Evolutionary conservation across 2,888 invertebrate genomes (phyloP), one percentile per base, ranked within the genome.

Genomic region (Ferdinandea cuprea): DNA sequence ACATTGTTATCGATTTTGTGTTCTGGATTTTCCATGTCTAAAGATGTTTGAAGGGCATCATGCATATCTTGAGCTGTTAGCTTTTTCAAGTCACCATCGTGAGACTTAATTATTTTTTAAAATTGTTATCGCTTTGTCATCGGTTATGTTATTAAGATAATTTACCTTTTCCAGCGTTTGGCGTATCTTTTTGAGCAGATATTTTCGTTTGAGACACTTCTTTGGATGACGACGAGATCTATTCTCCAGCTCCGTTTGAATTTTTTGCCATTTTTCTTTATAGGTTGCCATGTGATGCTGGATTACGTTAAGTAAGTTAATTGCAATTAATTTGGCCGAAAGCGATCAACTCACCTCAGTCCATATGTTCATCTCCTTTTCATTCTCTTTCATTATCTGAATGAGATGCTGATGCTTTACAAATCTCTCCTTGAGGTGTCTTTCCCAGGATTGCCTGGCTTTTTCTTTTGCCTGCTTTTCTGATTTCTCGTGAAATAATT

Each of bases 361-460:
- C 59, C 88, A 89, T 3, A 74, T 35, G 2, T 79, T 80, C 2
- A 86, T 87, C 6, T 86, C 2, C 58, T 56, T 0, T 79, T 85
- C 56, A 85, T 84, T 25, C 86, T 87, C 3, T 71, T 19, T 0
- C 87, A 52, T 4, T 87, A 72, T 2, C 8, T 50, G 3, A 3
- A 87, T 85, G 0, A 89, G 86, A 13, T 86, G 84, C 0, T 78
- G 71, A 74, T 90, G 89, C 44, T 88, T 86, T 0, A 84, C 78
- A 37, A 89, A 88, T 19, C 90, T 88, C 30, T 89, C 88, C 3
- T 87, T 69, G 0, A 90, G 80, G 6, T 91, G 88, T 59, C 87
- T 88, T 8, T 87, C 83, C 90, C 90, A 90, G 0, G 88, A 90
- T 9, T 85, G 86, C 0, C 86, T 86, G 50, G 89, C 87, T 0